phyloP scores from a whole-genome alignment of 2,888 invertebrate genomes.

The Tipula vernalis region DNA sequence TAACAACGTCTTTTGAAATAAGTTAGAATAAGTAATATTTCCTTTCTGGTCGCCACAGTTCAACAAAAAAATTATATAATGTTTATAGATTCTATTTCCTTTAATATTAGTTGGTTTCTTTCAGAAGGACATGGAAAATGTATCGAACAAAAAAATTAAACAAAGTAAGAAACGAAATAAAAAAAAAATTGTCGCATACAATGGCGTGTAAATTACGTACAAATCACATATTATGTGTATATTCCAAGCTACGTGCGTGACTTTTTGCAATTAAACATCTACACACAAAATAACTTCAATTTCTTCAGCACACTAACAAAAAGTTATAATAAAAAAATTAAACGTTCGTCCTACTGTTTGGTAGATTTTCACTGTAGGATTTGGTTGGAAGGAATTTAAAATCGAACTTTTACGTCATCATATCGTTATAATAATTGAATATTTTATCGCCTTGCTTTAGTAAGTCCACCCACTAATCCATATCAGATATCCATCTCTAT shows the following conservation, averaged over 20 bases:
- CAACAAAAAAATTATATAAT: not conserved
- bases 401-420: not conserved
- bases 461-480: not conserved
- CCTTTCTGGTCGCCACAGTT: not conserved
- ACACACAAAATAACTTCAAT: not conserved
- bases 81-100: not conserved
- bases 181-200: slow-evolving; percentile 1
- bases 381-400: not conserved
- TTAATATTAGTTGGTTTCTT: not conserved
- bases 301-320: not conserved
- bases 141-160: not conserved
- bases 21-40: too few species aligned
- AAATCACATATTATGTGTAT: not conserved
- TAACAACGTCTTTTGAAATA: too few species aligned
- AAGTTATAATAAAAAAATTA: not conserved
- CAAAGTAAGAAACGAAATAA: not conserved
- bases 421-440: not conserved
- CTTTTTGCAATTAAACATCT: not conserved
- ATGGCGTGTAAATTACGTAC: slow-evolving; percentile 8
- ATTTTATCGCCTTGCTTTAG: not conserved
- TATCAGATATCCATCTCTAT: not conserved
- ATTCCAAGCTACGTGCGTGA: not conserved
- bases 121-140: not conserved
- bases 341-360: not conserved
- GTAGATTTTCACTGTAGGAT: not conserved